Conservation (phyloP, 2,113 vertebrate species). For the Climacteris rufus region DNA sequence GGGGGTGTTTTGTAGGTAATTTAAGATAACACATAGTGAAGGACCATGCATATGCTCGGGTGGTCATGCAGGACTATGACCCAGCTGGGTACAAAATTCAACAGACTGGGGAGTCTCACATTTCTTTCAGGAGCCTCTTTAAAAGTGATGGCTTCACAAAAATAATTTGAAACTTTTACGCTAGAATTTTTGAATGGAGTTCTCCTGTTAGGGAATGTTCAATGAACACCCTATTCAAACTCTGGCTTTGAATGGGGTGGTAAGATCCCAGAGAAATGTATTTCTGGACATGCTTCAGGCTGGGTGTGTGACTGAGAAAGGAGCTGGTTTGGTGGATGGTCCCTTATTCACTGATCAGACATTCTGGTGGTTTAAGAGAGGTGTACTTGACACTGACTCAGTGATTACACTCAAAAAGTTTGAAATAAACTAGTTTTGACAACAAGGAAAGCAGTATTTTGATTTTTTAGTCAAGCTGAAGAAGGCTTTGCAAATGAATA, state of each 20-base stretch:
- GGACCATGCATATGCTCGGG: neutral
- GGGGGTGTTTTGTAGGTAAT: neutral
- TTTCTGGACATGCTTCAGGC: neutral
- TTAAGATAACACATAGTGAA: neutral
- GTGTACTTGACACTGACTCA: neutral
- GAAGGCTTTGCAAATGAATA: neutral
- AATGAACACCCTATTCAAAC: neutral
- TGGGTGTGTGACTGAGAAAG: neutral
- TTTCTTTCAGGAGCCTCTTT: neutral
- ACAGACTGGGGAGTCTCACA: neutral
- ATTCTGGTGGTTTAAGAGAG: neutral
- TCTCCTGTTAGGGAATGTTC: neutral
- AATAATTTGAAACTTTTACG: neutral
- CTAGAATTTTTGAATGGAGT: neutral
- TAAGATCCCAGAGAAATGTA: neutral
- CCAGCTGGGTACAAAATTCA: neutral
- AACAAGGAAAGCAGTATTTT: neutral
- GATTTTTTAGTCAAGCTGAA: neutral
- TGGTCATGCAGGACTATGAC: neutral
- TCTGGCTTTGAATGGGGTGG: neutral
- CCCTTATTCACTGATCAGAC: neutral
- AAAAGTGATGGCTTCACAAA: neutral
- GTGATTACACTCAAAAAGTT: neutral
- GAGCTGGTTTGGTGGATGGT: neutral
- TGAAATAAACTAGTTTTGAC: neutral